Base-by-base conservation (phyloP, 2,888 invertebrate genomes). In the Cremastobaeus sp. region DNA sequence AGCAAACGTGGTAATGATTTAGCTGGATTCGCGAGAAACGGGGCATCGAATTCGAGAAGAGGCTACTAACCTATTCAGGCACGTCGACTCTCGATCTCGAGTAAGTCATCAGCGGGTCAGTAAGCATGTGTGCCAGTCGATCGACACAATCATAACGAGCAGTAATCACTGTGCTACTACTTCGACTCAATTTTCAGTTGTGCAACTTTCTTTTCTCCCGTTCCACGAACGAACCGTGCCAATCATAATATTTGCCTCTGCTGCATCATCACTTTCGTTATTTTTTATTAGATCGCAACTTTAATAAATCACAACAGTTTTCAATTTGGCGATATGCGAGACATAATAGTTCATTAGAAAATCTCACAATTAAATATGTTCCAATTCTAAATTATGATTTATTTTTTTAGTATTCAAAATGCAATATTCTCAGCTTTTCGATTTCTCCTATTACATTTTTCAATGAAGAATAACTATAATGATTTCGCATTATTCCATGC, bases 81-180 rank as follows among this genome's bases (percentile, higher is more conserved):
- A 48, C 37, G 28, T 60, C 48, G 48, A 48, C 48, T 68, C 66
- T 55, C 60, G 32, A 73, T 73, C 62, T 62, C 48, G 62, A 72
- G 45, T 77, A 76, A 76, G 72, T 76, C 76, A 77, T 74, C 70
- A 48, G 25, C 74, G 76, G 68, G 77, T 76, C 76, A 76, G 65
- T 57, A 71, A 74, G 69, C 77, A 77, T 77, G 74, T 76, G 65
- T 77, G 74, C 59, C 76, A 66, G 48, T 39, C 50, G 65, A 73
- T 73, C 59, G 64, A 55, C 66, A 50, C 64, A 72, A 76, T 71
- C 71, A 66, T 73, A 75, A 75, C 69, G 59, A 75, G 66, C 32
- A 35, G 60, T 73, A 75, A 75, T 74, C 74, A 28, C 15, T 20
- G 37, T 15, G 35, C 39, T 41, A 32, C 37, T 25, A 20, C 43